Conservation (phyloP, 2,888 invertebrate genomes). For the Andrena flavipes region DNA sequence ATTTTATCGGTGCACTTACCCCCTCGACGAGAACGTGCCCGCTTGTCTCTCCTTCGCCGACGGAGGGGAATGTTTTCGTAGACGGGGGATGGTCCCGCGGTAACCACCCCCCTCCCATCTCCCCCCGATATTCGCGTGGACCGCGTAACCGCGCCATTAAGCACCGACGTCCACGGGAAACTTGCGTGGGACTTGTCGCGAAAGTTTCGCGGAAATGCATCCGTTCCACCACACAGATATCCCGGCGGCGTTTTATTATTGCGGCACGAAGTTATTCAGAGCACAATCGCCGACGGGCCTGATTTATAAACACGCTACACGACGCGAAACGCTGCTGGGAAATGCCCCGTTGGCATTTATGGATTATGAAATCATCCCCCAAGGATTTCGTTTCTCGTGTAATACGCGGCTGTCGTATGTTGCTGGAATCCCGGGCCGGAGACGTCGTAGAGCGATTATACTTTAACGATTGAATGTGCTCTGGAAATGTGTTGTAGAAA, state of each 20-base stretch:
- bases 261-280: constrained; percentile 1
- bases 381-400: background rate
- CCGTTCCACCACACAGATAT: background rate
- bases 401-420: too few species aligned
- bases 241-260: background rate
- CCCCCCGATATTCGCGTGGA: constrained; percentile 17
- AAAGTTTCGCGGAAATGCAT: background rate
- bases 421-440: too few species aligned
- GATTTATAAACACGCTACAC: constrained; percentile 6
- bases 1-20: constrained; percentile 67
- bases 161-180: constrained; percentile 4
- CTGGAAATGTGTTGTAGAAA: too few species aligned
- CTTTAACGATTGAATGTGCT: too few species aligned
- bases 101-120: background rate
- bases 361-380: constrained; percentile 4
- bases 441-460: too few species aligned
- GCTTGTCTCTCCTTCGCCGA: constrained; percentile 20
- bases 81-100: constrained; percentile 4
- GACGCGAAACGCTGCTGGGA: background rate
- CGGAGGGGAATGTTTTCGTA: constrained; percentile 46
- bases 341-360: background rate
- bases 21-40: constrained; percentile 37
- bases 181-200: constrained; percentile 11
- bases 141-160: constrained; percentile 17
- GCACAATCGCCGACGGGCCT: background rate